Base-by-base conservation (phyloP, 2,888 invertebrate species). In the Maniola hyperantus region DNA sequence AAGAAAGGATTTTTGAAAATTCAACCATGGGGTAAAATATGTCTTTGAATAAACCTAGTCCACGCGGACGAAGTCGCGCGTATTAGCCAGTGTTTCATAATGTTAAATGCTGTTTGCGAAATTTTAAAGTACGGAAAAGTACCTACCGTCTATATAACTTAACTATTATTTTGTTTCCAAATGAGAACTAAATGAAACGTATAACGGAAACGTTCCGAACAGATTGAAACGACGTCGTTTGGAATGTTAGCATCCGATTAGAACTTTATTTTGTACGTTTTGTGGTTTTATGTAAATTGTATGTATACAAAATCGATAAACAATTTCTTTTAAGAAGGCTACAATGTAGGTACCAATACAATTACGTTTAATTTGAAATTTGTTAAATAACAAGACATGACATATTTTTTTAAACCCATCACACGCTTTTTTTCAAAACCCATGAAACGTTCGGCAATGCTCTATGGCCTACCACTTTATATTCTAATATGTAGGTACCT, bases 261-360 rank as follows among this genome's bases (percentile, higher is more conserved):
- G 51, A 58, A 64, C 50, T 66, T 70, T 68, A 67, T 66, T 68
- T 66, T 57, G 5, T 51, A 58, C 60, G 60, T 36, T 68, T 65
- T 66, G 70, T 50, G 65, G 65, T 15, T 70, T 50, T 65, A 20
- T n/a, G 36, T 62, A 61, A 61, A 70, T 60, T 64, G 61, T 68
- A 65, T 67, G 67, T 61, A 61, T 61, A 68, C 48, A 58, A 61
- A 60, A 60, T 33, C 33, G 46, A 33, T 18, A 20, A 36, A 36
- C n/a, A 54, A 10, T 53, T 53, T 51, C 26, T 33, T 51, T 51
- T 51, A 26, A 7, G 18, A 48, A 15, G 7, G 7, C 6, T 20
- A n/a, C n/a, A 13, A 33, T 13, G 8, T 46, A 46, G 46, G 46
- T 46, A 15, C 15, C n/a, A n/a, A n/a, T n/a, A 5, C 13, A 42